Evolutionary conservation across 2,888 invertebrate genomes (phyloP), one percentile per base, ranked within the genome.

Genomic region (Agapetus fuscipes): DNA sequence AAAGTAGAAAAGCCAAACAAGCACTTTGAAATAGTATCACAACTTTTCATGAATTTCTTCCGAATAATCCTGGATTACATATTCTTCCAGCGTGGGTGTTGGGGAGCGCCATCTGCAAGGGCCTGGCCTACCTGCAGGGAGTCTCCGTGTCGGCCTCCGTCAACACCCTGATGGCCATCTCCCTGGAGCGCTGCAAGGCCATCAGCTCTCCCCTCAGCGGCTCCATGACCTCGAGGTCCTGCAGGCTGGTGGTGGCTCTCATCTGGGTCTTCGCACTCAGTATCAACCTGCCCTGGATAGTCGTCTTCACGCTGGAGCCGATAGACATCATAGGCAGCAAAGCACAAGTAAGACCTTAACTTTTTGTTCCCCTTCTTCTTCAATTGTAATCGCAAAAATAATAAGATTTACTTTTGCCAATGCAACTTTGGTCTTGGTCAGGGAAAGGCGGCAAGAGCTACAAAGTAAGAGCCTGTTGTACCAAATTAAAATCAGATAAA

Each of bases 61-160:
- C n/a, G n/a, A n/a, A n/a, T n/a, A n/a, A n/a, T n/a, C n/a, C n/a
- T n/a, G n/a, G n/a, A n/a, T n/a, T n/a, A n/a, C n/a, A n/a, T n/a
- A n/a, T n/a, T n/a, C n/a, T 56, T 60, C n/a, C 56, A 74, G 74
- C 70, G 26, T 74, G 73, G 72, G 60, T 64, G 27, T 59, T 72
- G 43, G 73, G 73, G 2, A 59, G 63, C 48, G 61, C 69, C 45
- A 64, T 72, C 54, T 74, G 73, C 54, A 73, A 72, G 53, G 61
- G 64, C 9, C 67, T 71, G 10, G 66, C 73, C 3, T 74, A 71
- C 51, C 56, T 73, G 3, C 73, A 74, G 54, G 73, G 72, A 7
- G 71, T 72, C 6, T 68, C 71, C 3, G 73, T 74, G 13, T 67
- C 67, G 46, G 73, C 72, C 11, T 71, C 71, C 2, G 70, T 72